Evolutionary conservation across 2,888 invertebrate genomes (phyloP).

Genomic region (Adelognathus sp.): DNA sequence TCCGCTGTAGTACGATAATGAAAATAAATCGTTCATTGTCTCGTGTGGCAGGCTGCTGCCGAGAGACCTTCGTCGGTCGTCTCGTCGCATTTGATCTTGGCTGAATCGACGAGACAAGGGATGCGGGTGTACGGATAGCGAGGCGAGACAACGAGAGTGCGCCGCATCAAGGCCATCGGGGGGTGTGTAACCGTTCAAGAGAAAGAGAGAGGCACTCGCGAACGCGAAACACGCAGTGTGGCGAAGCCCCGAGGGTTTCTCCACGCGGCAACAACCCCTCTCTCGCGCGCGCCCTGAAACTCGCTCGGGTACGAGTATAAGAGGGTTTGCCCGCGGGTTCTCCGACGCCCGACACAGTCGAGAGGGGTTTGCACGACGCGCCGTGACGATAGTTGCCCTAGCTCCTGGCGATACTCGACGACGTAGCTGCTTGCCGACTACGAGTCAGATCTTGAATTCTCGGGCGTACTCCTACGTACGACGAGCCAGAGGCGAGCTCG

Average conservation of each 20-base stretch:
- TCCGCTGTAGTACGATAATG: conserved; percentile 60
- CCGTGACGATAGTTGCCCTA: conserved; percentile 40
- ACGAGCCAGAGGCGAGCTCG: conserved; percentile 30
- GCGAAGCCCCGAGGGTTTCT: conserved; percentile 58
- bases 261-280: conserved; percentile 23
- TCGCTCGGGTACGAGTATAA: conserved; percentile 7
- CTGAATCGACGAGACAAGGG: conserved; percentile 65
- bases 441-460: conserved; percentile 40
- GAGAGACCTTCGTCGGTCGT: conserved; percentile 11
- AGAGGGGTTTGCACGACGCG: conserved; percentile 3
- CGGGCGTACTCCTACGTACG: conserved; percentile 25
- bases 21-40: conserved; percentile 69
- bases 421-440: conserved; percentile 21
- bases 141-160: not conserved
- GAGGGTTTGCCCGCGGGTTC: not conserved
- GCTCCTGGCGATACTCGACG: conserved; percentile 44
- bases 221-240: not conserved
- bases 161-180: conserved; percentile 17
- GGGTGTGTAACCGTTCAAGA: conserved; percentile 29
- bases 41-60: not conserved
- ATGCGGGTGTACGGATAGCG: conserved; percentile 60
- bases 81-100: conserved; percentile 67
- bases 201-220: conserved; percentile 21
- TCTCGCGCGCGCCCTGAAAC: conserved; percentile 26
- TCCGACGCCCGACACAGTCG: conserved; percentile 1